Evolutionary conservation across 1,140 invertebrate genomes (phyloP), one percentile per base, ranked within the genome.

Genomic region (Ceratosolen fusciceps): DNA sequence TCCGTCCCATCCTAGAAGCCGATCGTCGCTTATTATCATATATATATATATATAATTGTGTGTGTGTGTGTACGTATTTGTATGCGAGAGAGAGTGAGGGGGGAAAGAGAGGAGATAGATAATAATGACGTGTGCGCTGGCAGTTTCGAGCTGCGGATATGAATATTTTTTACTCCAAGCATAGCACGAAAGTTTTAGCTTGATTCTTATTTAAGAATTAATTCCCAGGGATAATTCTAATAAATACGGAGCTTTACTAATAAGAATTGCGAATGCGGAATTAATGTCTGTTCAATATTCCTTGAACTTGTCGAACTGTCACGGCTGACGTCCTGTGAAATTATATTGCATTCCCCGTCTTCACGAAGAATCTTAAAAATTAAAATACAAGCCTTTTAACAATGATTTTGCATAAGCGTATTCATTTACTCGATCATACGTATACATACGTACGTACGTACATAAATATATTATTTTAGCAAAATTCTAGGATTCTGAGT

Each of bases 271-370:
- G 62, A 78, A 82, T 83, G 83, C 81, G 80, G 83, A 74, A 85
- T 86, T 85, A 87, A 82, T 65, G 82, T 87, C 84, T 58, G 56
- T 74, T 80, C 71, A 74, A 83, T 83, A 80, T 84, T 82, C 74
- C 67, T 68, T 71, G 5, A 58, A 37, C 72, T 26, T 29, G 43
- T 65, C 26, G 10, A 31, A 68, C 54, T n/a, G 43, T 52, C n/a
- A 49, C 26, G 52, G 78, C 58, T 52, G n/a, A 65, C 31, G 56
- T 37, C 26, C 43, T n/a, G 67, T 77, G 56, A 83, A 84, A 85
- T 83, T 77, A 80, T 83, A 79, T 79, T 78, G 58, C 49, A 75
- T 39, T 65, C 49, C 43, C n/a, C 29, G 10, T 43, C 24, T 43
- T 71, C 10, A 39, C 49, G 24, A 34, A 31, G 14, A 2, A 31